A percentile compares a stretch with the other conserved stretches of the same genome.
phyloP scores from a whole-genome alignment of 2,113 vertebrate genomes.

The Pterocles burchelli region DNA sequence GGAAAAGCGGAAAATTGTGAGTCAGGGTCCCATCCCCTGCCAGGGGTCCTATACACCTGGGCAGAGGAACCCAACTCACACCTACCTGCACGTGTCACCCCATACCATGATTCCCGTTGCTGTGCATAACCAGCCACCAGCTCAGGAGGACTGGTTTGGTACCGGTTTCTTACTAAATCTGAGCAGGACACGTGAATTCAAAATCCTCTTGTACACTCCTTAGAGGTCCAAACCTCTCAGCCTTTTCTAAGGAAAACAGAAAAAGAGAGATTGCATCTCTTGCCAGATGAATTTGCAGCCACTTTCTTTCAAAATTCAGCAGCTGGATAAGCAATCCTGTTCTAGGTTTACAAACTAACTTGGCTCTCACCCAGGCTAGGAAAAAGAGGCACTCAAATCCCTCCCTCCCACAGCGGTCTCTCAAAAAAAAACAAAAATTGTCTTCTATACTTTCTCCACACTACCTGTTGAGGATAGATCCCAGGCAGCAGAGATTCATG shows the following conservation, averaged over 20 bases:
- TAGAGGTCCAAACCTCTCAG: not conserved
- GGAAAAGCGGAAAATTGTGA: not conserved
- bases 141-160: not conserved
- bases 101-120: not conserved
- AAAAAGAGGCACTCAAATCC: not conserved
- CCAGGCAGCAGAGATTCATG: not conserved
- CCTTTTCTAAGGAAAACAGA: not conserved
- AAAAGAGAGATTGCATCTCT: not conserved
- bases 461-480: not conserved
- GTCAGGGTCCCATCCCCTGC: not conserved
- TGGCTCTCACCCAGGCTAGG: not conserved
- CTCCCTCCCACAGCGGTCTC: not conserved
- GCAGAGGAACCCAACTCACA: not conserved
- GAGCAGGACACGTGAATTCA: not conserved
- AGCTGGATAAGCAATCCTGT: not conserved
- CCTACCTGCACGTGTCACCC: fast-evolving
- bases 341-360: not conserved
- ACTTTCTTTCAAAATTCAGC: not conserved
- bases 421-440: not conserved
- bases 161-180: not conserved
- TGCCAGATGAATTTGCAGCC: not conserved
- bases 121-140: not conserved
- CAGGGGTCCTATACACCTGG: not conserved
- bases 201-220: not conserved
- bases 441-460: not conserved